Conservation (phyloP, 2,797 vertebrate genomes). For the Alosa sapidissima region DNA sequence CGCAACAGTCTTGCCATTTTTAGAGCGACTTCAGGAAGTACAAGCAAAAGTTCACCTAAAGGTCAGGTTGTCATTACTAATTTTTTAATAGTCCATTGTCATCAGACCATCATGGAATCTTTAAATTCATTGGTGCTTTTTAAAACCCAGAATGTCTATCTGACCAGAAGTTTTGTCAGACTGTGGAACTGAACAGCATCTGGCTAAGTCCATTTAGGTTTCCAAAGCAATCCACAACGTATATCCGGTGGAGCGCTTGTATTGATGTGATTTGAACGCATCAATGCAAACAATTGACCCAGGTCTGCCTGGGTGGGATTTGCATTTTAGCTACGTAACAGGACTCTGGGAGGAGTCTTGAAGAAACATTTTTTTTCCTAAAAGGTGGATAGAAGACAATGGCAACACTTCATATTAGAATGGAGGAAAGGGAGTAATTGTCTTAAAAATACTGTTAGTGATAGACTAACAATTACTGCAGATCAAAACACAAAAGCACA, state of each 20-base stretch:
- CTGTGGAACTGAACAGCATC: neutral
- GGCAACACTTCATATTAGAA: neutral
- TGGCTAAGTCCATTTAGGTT: neutral
- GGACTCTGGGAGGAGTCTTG: neutral
- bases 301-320: neutral
- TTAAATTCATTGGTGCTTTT: neutral
- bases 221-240: neutral
- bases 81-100: neutral
- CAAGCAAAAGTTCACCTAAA: conserved; percentile 36
- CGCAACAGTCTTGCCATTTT: neutral
- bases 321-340: neutral
- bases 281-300: neutral
- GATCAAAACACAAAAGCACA: neutral
- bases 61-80: conserved; percentile 27
- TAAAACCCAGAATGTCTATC: neutral
- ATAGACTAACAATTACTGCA: neutral
- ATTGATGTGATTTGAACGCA: neutral
- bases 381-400: too few relatives aligned
- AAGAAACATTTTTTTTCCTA: neutral
- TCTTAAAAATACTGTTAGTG: neutral
- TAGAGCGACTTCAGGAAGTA: neutral
- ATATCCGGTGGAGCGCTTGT: neutral
- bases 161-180: neutral
- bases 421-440: neutral
- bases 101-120: neutral